Percentiles rank a stretch among this genome's conserved stretches.
Evolutionary conservation across 2,888 invertebrate species (phyloP).

Genomic region (Drosophila melanosoma): DNA sequence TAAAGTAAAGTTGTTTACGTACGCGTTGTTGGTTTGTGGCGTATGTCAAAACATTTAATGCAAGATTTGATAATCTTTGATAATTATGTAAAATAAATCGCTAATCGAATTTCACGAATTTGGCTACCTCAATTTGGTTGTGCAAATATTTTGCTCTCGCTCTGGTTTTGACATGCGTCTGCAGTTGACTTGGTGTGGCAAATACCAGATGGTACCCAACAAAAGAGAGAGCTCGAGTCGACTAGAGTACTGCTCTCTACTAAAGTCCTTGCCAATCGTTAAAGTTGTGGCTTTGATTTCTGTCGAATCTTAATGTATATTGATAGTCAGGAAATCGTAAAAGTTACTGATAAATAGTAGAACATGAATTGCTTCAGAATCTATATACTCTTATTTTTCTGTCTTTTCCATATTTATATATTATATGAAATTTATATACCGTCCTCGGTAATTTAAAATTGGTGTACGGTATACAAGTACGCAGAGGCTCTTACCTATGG

Average conservation of each 20-base stretch:
- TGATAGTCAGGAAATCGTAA: neutral
- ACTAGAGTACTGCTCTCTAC: neutral
- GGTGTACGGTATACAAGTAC: neutral
- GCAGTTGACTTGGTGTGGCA: neutral
- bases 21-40: slow-evolving; percentile 41
- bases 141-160: slow-evolving; percentile 53
- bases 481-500: neutral
- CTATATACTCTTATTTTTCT: neutral
- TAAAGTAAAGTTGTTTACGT: slow-evolving; percentile 37
- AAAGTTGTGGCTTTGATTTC: neutral
- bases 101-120: slow-evolving; percentile 3
- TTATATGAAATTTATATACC: neutral
- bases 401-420: neutral
- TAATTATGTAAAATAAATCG: neutral
- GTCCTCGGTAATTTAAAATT: neutral
- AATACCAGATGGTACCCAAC: neutral
- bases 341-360: neutral
- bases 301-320: neutral
- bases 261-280: neutral
- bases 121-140: slow-evolving; percentile 15
- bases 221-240: neutral
- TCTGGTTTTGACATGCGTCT: slow-evolving; percentile 5
- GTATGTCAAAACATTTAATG: slow-evolving; percentile 65
- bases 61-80: slow-evolving; percentile 39
- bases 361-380: neutral